Evolutionary conservation across 2,797 vertebrate species (phyloP), one percentile per base, ranked within the genome.

Genomic region (Rhyacichthys aspro): DNA sequence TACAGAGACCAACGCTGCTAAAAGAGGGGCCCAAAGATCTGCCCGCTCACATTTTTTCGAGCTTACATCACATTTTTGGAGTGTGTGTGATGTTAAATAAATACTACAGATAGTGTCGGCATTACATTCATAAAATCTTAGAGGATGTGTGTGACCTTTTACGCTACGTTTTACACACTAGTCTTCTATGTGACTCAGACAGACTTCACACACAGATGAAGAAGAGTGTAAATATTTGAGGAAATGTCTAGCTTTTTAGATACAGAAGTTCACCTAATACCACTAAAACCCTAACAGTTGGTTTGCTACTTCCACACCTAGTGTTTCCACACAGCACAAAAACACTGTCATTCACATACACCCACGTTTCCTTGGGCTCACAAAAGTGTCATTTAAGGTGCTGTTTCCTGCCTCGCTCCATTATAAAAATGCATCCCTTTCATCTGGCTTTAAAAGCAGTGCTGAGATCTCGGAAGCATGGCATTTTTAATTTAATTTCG

Each of bases 201-300:
- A 56, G 16, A 37, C 34, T 37, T 73, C 9, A 53, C 23, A 70
- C 46, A 32, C 3, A 15, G 11, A 32, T 43, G 28, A n/a, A 61
- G 47, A 59, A 12, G 3, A 57, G 16, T 17, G 41, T 42, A 55
- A 73, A 68, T 8, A 59, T 63, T 33, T 17, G 3, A 55, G 54
- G 66, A 63, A 43, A 50, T 46, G 60, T 58, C 47, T 32, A 38
- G 1, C 10, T 43, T 49, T 59, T 23, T 52, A 14, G 16, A 44
- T 17, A 0, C 16, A 44, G 37, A 14, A 23, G 34, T 19, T 38
- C 10, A 47, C 7, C 43, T 1, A 59, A 37, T 38, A 14, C 17
- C 62, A 50, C 32, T 36, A 39, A 44, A 37, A 36, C 45, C 55
- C 11, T 41, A 70, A 69, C 76, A 68, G 58, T 76, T 64, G 54